phyloP scores from a whole-genome alignment of 2,113 vertebrate species.

The Macroglossus sobrinus region DNA sequence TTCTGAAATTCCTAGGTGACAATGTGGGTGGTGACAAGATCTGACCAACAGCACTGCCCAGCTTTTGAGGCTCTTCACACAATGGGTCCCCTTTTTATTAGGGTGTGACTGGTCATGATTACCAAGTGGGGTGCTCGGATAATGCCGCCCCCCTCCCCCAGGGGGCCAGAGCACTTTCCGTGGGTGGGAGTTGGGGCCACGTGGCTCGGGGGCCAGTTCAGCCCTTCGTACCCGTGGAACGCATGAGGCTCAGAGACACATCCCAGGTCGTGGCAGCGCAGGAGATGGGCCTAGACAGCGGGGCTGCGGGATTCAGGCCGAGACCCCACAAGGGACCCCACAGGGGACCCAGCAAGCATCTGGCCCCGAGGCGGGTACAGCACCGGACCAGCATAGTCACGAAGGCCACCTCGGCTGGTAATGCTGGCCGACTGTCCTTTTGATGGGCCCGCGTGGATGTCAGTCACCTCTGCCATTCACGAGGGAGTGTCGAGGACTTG shows the following conservation, averaged over 20 bases:
- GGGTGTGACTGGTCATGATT: not conserved
- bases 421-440: not conserved
- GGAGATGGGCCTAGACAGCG: not conserved
- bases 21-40: rapidly evolving
- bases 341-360: not conserved
- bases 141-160: rapidly evolving
- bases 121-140: not conserved
- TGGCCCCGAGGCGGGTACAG: rapidly evolving
- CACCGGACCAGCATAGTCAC: rapidly evolving
- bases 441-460: no score
- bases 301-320: not conserved
- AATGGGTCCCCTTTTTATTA: no score
- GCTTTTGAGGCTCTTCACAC: not conserved
- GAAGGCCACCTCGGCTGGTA: no score
- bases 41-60: no score
- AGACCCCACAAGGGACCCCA: rapidly evolving
- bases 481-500: not conserved
- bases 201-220: not conserved
- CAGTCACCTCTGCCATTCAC: not conserved
- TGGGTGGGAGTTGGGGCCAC: not conserved
- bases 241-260: not conserved
- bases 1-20: not conserved
- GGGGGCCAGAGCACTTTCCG: rapidly evolving
- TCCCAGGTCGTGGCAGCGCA: rapidly evolving
- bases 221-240: rapidly evolving